These are phyloP conservation scores for Dendrolimus kikuchii DNA, from an alignment of 1,140 invertebrate genomes.

Conservation along the genomic window DNA sequence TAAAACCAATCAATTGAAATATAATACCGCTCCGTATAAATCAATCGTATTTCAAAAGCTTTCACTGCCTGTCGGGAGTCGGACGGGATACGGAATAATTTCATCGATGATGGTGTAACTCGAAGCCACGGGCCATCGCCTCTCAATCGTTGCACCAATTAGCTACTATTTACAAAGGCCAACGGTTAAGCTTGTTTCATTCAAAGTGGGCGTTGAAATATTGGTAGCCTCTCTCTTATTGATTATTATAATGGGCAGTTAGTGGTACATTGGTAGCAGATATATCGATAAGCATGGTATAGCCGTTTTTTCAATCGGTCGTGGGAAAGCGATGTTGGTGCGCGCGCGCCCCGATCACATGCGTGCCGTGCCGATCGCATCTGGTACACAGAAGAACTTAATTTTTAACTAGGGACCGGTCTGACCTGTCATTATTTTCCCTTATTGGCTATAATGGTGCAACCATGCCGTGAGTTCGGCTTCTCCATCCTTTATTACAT, in stretches of 20 bases:
- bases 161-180: neutral
- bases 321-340: slow-evolving; percentile 46
- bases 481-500: slow-evolving; percentile 22
- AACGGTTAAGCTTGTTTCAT: neutral
- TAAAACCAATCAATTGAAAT: too few species aligned
- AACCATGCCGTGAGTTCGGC: slow-evolving; percentile 12
- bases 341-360: slow-evolving; percentile 13
- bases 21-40: too few species aligned
- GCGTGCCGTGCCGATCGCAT: slow-evolving; percentile 24
- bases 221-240: slow-evolving; percentile 21
- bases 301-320: slow-evolving; percentile 38
- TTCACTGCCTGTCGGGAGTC: too few species aligned
- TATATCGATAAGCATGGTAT: slow-evolving; percentile 18
- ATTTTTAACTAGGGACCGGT: slow-evolving; percentile 38
- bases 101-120: too few species aligned
- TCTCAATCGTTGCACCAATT: neutral
- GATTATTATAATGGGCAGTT: slow-evolving; percentile 33
- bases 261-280: slow-evolving; percentile 14
- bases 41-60: too few species aligned
- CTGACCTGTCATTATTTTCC: slow-evolving; percentile 25
- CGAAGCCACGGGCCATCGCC: too few species aligned
- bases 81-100: too few species aligned
- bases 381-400: slow-evolving; percentile 33
- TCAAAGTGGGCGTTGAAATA: slow-evolving; percentile 23
- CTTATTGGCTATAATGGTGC: slow-evolving; percentile 27